Conservation (phyloP, 2,888 invertebrate genomes). For the Myopa testacea region DNA sequence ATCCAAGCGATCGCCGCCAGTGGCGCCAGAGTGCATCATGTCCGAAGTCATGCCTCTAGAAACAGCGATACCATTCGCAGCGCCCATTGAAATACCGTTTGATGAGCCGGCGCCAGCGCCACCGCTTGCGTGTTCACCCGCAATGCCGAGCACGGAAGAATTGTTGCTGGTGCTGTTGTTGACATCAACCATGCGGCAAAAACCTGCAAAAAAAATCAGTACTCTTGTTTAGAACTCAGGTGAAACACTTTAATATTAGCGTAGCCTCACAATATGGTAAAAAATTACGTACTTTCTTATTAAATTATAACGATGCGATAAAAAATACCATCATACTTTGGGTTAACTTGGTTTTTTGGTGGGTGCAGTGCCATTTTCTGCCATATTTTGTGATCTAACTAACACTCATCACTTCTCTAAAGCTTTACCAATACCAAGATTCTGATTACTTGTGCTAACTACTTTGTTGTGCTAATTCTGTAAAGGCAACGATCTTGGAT, state of each 20-base stretch:
- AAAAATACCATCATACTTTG: too few relatives aligned
- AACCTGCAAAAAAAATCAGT: conserved; percentile 72
- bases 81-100: conserved; percentile 50
- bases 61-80: conserved; percentile 48
- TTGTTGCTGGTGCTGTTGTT: conserved; percentile 67
- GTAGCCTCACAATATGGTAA: too few relatives aligned
- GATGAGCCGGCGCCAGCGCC: conserved; percentile 48
- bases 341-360: too few relatives aligned
- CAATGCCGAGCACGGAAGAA: conserved; percentile 62
- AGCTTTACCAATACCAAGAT: too few relatives aligned
- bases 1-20: conserved; percentile 76
- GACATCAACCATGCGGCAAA: conserved; percentile 85
- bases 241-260: neutral
- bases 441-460: too few relatives aligned
- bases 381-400: too few relatives aligned
- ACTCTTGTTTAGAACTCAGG: neutral
- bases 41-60: conserved; percentile 64
- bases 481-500: too few relatives aligned
- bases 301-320: too few relatives aligned
- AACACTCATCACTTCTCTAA: too few relatives aligned
- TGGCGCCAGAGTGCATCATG: conserved; percentile 51
- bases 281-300: too few relatives aligned
- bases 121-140: conserved; percentile 57
- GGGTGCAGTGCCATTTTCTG: too few relatives aligned
- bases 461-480: too few relatives aligned